Evolutionary conservation across 2,797 vertebrate genomes (phyloP), one percentile per base, ranked within the genome.

Genomic region (Mergus octosetaceus): DNA sequence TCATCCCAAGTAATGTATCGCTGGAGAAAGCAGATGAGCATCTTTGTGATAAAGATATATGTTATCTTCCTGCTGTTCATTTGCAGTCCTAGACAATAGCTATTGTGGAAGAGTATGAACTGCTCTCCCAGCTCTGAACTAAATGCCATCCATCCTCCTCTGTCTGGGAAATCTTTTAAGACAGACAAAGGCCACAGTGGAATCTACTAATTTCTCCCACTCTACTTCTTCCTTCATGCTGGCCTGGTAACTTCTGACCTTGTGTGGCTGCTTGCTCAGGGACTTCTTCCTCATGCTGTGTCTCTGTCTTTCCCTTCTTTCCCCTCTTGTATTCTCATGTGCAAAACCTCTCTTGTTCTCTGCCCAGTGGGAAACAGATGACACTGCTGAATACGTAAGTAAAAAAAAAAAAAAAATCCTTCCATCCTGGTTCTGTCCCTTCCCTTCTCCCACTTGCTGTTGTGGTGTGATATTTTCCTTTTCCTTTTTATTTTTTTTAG

Each of bases 331-430:
- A 94, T 97, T 96, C 95, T 96, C 93, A 99, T 92, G 98, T 98
- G 98, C 98, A 98, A 98, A 96, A 95, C 96, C 95, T 97, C 96
- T 97, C 95, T 94, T 97, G 93, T 97, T 97, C 97, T 97, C 94
- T 96, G 92, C 96, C 95, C 98, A 99, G 99, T 99, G 99, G 99
- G 99, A 99, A 98, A 99, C 97, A 97, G 99, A 99, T 97, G 98
- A 99, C 98, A 99, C 99, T 49, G 99, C 99, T 74, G 99, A 99
- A 98, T 99, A 99, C 74, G 99, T 99, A 97, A 99, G 99, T 99
- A 99, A 95, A 56, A 96, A 49, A 49, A 49, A 49, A 47, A 69
- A 36, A 85, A 84, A 74, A 92, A 62, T 51, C 45, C 54, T 93
- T 45, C 81, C 47, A 3, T 73, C n/a, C 83, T 94, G 68, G 61